Percentiles rank a stretch among this genome's conserved stretches.
phyloP scores from a whole-genome alignment of 2,888 invertebrate genomes.

The Oligia fasciuncula region DNA sequence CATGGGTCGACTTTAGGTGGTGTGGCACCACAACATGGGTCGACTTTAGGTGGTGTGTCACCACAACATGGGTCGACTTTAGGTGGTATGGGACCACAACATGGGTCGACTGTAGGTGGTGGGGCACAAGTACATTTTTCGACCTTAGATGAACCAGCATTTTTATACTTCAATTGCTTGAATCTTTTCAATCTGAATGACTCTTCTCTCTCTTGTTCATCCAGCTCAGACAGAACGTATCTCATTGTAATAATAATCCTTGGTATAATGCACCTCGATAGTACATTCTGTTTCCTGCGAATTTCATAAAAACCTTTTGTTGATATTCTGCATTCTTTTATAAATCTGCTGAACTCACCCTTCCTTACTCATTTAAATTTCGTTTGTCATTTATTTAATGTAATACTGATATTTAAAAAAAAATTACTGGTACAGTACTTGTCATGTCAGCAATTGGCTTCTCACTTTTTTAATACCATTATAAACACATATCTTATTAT shows the following conservation, averaged over 20 bases:
- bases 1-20: too few relatives aligned
- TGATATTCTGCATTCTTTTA: constrained; percentile 29
- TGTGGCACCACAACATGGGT: not conserved
- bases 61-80: not conserved
- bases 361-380: constrained; percentile 3
- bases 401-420: not conserved
- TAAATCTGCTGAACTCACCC: constrained; percentile 26
- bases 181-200: constrained; percentile 28
- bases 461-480: not conserved
- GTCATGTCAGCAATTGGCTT: not conserved
- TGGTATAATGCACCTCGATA: constrained; percentile 44
- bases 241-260: not conserved
- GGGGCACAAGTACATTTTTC: too few relatives aligned
- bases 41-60: not conserved
- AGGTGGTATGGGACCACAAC: too few relatives aligned
- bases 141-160: too few relatives aligned
- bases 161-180: constrained; percentile 37
- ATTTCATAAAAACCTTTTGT: constrained; percentile 58
- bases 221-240: constrained; percentile 19
- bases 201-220: constrained; percentile 56
- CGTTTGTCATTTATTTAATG: not conserved
- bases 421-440: not conserved
- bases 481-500: not conserved
- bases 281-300: constrained; percentile 74
- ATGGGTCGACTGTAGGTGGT: not conserved